Base-by-base conservation (phyloP, 2,113 vertebrate species). In the Cyprinodon variegatus region DNA sequence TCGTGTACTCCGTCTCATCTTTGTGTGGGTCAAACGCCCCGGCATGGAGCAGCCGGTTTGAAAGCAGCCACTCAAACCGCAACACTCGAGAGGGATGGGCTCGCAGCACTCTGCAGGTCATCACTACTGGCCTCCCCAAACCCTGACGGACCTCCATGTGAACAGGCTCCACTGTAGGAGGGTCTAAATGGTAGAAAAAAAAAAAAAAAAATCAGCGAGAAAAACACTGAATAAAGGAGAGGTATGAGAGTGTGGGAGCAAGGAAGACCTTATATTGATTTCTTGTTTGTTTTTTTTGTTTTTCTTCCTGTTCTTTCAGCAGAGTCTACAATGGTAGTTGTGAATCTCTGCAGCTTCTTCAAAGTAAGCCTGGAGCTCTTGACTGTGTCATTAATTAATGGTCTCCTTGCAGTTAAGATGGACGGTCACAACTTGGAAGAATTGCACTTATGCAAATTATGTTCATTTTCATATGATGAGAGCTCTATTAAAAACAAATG, bases 41-140 rank as follows among this genome's bases (percentile, higher is more conserved):
- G 0, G 95, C 93, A 13, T 96, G 93, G 59, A 99, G 92, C 72
- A 98, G 86, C 1, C 95, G 95, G 71, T 93, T 92, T 43, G 97
- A 97, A 76, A 99, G 90, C 0, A 97, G 95, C 98, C 98, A 99
- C 87, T 99, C 98, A 2, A 96, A 99, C 65, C 95, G 96, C 71
- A 99, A 92, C 39, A 99, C 97, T 0, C 97, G 94, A 4, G 97
- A 98, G 0, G 97, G 97, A 70, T 98, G 98, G 0, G 97, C 98
- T 29, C 98, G 87, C 38, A 99, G 90, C 0, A 99, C 98, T 3
- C 96, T 89, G 92, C 98, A 99, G 88, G 94, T 97, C 98, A 99
- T 96, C 20, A 94, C 94, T 50, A 99, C 90, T 0, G 95, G 92
- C 15, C 97, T 93, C 4, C 95, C 95, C n/a, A 98, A 93, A 70